Base-by-base conservation (phyloP, 23 tunicate species). In the Corella eumyota region DNA sequence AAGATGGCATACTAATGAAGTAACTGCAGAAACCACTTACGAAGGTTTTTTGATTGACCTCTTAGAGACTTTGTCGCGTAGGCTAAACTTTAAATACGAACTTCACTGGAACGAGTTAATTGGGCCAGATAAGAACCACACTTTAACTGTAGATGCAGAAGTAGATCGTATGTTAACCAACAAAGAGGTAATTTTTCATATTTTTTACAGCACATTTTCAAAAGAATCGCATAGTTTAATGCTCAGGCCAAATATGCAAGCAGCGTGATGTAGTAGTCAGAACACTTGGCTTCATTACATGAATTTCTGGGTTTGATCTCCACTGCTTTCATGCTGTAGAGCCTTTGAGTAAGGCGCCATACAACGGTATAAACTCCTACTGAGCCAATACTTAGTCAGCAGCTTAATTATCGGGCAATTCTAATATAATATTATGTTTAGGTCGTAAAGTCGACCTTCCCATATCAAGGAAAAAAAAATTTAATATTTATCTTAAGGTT, bases 11-110 rank as follows among this genome's bases (percentile, higher is more conserved):
- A 45, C 56, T 11, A 75, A 75, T 53, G 81, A 75, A 57, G 53
- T 56, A 37, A 65, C 72, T 28, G 30, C 36, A 3, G 81, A 75
- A 38, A 75, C 81, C 20, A 62, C 81, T 7, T 75, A 75, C 56
- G 81, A 75, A 36, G 81, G 81, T 17, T 75, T 75, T 54, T 57
- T 75, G 11, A 75, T 75, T 13, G 81, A 75, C 31, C 40, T 75
- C 26, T 40, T 75, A 30, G 72, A 51, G 33, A 56, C 69, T 30
- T 35, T 75, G 13, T 75, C 81, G 24, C 34, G 73, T 13, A 65
- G 69, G 40, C 56, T 75, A 5, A 75, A 75, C 72, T 75, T 75
- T 47, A 64, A 65, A 56, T 75, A 75, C 37, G 60, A 45, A 31
- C 40, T 75, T 53, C 59, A 52, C 32, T 75, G 59, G 64, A 75